A percentile compares a stretch with the other conserved stretches of the same genome.
Conservation (phyloP, 2,888 invertebrate species). For the Anticlea derivata region DNA sequence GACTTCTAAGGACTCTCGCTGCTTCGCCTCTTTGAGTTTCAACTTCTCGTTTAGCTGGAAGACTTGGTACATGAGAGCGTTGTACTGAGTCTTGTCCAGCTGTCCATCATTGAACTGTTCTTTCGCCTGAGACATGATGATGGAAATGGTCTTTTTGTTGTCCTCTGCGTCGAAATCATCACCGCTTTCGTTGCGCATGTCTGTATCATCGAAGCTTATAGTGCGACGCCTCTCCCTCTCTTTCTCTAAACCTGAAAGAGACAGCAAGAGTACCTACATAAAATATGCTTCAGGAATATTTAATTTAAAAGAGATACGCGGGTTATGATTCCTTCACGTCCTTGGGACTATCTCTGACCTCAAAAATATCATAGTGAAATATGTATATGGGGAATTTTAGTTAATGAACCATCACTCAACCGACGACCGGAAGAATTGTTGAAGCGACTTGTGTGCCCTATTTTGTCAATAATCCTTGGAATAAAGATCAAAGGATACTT, state of each 20-base stretch:
- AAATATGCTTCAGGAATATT: neutral
- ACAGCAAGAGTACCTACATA: neutral
- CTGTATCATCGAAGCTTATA: constrained; percentile 77
- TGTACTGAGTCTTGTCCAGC: constrained; percentile 89
- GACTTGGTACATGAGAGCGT: constrained; percentile 90
- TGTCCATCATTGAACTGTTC: constrained; percentile 90
- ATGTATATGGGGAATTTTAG: no score
- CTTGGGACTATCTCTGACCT: no score
- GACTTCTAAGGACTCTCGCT: constrained; percentile 86
- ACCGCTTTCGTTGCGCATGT: constrained; percentile 75
- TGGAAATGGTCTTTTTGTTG: constrained; percentile 87
- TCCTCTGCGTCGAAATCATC: constrained; percentile 82
- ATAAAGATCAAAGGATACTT: no score
- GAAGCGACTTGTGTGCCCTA: no score
- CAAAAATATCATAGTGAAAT: no score
- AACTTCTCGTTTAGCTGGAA: constrained; percentile 90
- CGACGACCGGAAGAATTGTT: no score
- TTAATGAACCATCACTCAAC: no score
- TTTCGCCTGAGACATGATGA: constrained; percentile 92
- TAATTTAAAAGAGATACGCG: no score
- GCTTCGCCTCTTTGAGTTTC: constrained; percentile 90
- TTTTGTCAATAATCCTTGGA: no score
- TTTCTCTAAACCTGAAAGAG: constrained; percentile 65
- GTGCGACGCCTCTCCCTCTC: constrained; percentile 82
- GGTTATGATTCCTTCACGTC: no score